These are phyloP conservation scores for Notiomystis cincta DNA, from an alignment of 2,113 vertebrate species.

Conservation along the genomic window DNA sequence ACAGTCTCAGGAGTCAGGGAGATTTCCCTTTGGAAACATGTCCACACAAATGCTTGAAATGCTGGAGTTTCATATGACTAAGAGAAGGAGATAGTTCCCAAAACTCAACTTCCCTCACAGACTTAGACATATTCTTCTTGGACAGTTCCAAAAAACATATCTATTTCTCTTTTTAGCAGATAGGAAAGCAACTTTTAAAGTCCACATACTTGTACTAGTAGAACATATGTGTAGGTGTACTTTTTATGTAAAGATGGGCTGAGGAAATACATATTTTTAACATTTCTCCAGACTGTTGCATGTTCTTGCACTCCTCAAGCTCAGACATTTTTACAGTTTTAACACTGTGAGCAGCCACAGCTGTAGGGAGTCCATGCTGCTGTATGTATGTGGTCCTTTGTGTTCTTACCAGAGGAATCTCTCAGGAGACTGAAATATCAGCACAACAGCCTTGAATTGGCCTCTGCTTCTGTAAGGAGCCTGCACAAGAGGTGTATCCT, in stretches of 20 bases:
- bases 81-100: background rate
- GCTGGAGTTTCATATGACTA: background rate
- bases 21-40: background rate
- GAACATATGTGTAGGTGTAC: accelerated
- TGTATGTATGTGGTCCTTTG: accelerated
- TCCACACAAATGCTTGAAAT: background rate
- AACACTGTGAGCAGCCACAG: background rate
- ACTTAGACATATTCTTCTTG: background rate
- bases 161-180: background rate
- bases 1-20: background rate
- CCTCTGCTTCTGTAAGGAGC: background rate
- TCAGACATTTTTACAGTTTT: background rate
- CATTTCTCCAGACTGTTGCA: background rate
- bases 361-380: background rate
- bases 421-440: background rate
- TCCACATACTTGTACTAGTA: background rate
- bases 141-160: background rate
- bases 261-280: background rate
- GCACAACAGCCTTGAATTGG: background rate
- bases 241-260: background rate
- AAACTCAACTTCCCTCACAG: background rate
- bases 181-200: background rate
- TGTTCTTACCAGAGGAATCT: background rate
- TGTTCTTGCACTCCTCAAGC: background rate
- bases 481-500: accelerated